Evolutionary conservation across 2,797 vertebrate species (phyloP).

Genomic region (Anguilla obscura): DNA sequence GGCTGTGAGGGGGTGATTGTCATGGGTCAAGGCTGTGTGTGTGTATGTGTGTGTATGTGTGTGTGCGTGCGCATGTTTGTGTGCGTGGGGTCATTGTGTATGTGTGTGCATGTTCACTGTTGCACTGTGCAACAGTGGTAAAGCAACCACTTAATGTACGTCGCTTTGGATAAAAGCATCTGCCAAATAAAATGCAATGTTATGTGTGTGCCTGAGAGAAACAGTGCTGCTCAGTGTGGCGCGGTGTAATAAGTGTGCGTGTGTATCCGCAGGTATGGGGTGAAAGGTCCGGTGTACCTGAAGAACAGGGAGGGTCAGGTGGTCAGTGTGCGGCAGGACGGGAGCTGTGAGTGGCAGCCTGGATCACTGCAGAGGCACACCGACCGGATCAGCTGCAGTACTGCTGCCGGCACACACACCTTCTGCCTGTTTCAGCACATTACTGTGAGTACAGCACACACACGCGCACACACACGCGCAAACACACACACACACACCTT

Average conservation of each 20-base stretch:
- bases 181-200: no score
- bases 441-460: conserved; percentile 75
- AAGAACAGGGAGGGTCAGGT: conserved; percentile 87
- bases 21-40: neutral
- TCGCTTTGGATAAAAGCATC: no score
- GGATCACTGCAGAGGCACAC: conserved; percentile 76
- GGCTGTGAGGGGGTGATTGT: neutral
- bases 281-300: conserved; percentile 89
- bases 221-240: neutral
- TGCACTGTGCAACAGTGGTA: no score
- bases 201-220: neutral
- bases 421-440: conserved; percentile 87
- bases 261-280: conserved; percentile 76
- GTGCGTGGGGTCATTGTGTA: neutral
- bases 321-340: conserved; percentile 62
- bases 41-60: neutral
- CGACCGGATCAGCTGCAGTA: conserved; percentile 77
- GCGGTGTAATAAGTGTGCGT: neutral
- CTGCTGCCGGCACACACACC: conserved; percentile 70
- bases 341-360: conserved; percentile 78
- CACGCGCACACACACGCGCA: neutral
- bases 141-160: no score
- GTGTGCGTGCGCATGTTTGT: neutral
- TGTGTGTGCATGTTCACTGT: neutral
- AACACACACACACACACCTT: neutral